Conservation (phyloP, 2,113 vertebrate genomes). For the Heloderma charlesbogerti region DNA sequence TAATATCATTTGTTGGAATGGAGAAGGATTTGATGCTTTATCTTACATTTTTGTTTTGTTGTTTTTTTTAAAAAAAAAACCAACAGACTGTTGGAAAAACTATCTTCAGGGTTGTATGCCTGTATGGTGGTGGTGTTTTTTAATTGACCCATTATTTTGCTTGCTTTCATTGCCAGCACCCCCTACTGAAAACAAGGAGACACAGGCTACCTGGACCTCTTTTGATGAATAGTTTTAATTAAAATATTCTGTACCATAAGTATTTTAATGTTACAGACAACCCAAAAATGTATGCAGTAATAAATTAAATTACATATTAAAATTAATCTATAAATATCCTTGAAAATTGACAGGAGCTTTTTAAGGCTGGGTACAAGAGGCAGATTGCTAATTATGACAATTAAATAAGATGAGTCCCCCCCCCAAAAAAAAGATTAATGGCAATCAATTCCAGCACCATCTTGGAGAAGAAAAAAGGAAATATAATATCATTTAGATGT, state of each 20-base stretch:
- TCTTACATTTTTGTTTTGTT: too few species aligned
- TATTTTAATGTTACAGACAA: slow-evolving; percentile 88
- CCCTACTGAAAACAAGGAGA: slow-evolving; percentile 83
- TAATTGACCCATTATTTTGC: slow-evolving; percentile 88
- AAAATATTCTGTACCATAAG: slow-evolving; percentile 88
- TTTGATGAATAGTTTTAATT: slow-evolving; percentile 91
- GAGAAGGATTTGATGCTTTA: not conserved
- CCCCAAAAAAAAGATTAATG: slow-evolving; percentile 76
- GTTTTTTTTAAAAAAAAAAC: not conserved
- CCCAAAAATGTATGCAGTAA: slow-evolving; percentile 81
- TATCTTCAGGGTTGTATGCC: not conserved
- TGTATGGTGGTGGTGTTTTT: slow-evolving; percentile 62
- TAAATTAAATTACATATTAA: slow-evolving; percentile 86
- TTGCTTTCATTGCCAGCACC: slow-evolving; percentile 78
- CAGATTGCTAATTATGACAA: slow-evolving; percentile 84
- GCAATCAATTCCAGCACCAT: slow-evolving; percentile 79
- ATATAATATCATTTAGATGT: slow-evolving; percentile 74
- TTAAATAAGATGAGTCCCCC: slow-evolving; percentile 73
- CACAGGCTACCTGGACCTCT: slow-evolving; percentile 82
- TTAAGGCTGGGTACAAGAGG: slow-evolving; percentile 76
- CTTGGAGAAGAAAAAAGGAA: slow-evolving; percentile 71
- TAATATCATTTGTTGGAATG: not conserved
- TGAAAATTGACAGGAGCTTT: slow-evolving; percentile 81
- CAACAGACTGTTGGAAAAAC: not conserved
- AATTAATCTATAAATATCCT: slow-evolving; percentile 87